A percentile compares a stretch with the other conserved stretches of the same genome.
Evolutionary conservation across 1,140 invertebrate species (phyloP).

Genomic region (Drosophila ohnishii): DNA sequence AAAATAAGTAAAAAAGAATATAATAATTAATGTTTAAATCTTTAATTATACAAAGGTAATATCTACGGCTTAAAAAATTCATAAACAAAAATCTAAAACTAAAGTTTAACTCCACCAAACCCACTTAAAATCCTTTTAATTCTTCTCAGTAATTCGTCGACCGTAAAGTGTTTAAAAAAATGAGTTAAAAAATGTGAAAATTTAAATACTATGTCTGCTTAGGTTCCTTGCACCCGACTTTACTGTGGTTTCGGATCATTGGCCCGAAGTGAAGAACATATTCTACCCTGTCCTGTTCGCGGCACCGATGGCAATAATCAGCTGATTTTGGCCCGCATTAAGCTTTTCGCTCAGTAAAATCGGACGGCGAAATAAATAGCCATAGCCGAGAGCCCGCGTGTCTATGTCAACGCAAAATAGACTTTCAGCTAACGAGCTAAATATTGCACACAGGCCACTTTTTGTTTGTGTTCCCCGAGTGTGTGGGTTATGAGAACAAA

Average conservation of each 20-base stretch:
- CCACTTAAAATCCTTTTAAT: rapidly evolving
- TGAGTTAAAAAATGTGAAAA: not conserved
- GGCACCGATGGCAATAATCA: constrained; percentile 14
- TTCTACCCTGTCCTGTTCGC: constrained; percentile 13
- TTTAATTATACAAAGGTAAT: no score
- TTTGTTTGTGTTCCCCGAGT: constrained; percentile 16
- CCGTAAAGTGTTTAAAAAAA: not conserved
- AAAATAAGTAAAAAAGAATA: no score
- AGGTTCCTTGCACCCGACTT: not conserved
- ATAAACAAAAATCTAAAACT: no score
- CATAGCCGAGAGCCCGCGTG: constrained; percentile 49
- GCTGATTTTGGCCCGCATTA: constrained; percentile 35
- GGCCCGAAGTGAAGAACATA: constrained; percentile 38
- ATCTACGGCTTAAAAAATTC: not conserved
- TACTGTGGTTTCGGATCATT: constrained; percentile 45
- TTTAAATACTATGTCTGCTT: not conserved
- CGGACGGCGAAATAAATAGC: constrained; percentile 41
- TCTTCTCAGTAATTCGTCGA: not conserved
- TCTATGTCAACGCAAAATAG: constrained; percentile 56
- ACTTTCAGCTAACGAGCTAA: constrained; percentile 53
- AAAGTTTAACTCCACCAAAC: not conserved
- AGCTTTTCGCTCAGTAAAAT: constrained; percentile 51
- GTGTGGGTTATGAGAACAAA: constrained; percentile 32
- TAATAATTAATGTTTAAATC: no score
- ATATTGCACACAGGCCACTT: constrained; percentile 48